Percentiles rank a stretch among this genome's conserved stretches.
Evolutionary conservation across 2,797 vertebrate species (phyloP).

Genomic region (Harpagifer antarcticus): DNA sequence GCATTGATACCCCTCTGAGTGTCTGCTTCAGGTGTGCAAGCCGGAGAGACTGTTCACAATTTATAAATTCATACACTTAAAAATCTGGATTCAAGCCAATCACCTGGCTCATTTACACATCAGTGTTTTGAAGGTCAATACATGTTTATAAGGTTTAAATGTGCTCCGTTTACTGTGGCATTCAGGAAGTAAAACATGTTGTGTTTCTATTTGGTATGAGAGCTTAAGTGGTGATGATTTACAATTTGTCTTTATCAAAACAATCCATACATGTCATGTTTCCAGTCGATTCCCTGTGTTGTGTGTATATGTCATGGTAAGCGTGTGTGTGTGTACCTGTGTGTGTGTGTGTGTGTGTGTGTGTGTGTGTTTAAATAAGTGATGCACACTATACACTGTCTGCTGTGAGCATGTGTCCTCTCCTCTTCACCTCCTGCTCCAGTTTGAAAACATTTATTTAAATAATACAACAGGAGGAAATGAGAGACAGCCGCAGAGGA

Average conservation of each 20-base stretch:
- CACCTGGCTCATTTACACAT: neutral
- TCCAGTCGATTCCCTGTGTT: too few species aligned
- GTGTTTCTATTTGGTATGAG: neutral
- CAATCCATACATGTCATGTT: too few species aligned
- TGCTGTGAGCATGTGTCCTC: conserved; percentile 13
- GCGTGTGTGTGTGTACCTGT: too few species aligned
- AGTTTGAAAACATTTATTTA: conserved; percentile 48
- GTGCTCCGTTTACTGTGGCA: neutral
- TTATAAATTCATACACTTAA: neutral
- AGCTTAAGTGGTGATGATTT: neutral
- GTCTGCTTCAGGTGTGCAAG: conserved; percentile 18
- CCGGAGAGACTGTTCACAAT: neutral
- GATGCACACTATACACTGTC: neutral
- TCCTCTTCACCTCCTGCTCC: conserved; percentile 54
- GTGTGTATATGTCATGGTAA: too few species aligned
- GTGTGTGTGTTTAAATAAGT: neutral
- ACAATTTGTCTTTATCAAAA: too few species aligned
- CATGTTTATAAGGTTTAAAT: neutral
- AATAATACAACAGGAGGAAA: conserved; percentile 73
- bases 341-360: neutral
- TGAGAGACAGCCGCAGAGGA: conserved; percentile 52
- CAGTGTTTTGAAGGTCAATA: neutral
- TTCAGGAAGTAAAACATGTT: neutral
- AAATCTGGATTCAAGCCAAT: neutral
- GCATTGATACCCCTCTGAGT: neutral